Percentiles rank a stretch among this genome's conserved stretches.
Evolutionary conservation across 1,140 invertebrate species (phyloP).

Genomic region (Lerema accius): DNA sequence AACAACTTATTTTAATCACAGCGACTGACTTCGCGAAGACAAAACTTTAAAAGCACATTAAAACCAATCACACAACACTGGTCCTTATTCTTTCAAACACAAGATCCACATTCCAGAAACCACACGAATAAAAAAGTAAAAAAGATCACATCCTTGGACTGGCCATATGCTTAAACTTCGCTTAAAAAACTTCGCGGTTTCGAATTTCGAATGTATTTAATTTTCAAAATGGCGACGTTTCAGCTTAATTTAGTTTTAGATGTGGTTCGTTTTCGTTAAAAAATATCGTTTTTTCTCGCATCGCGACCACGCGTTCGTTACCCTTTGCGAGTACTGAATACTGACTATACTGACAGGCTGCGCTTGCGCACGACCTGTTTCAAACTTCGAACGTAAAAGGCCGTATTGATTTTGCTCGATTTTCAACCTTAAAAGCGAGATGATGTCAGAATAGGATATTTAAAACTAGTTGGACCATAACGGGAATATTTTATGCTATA

Average conservation of each 20-base stretch:
- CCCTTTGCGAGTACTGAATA: conserved; percentile 56
- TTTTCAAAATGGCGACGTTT: conserved; percentile 48
- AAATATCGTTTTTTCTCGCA: conserved; percentile 64
- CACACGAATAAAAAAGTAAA: conserved; percentile 46
- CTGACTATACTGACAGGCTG: conserved; percentile 39
- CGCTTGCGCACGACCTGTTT: conserved; percentile 55
- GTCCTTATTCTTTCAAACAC: conserved; percentile 56
- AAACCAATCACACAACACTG: conserved; percentile 55
- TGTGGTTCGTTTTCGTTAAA: conserved; percentile 62
- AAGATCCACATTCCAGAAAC: conserved; percentile 64
- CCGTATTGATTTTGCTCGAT: conserved; percentile 47
- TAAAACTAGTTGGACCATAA: conserved; percentile 56
- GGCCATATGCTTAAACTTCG: conserved; percentile 49
- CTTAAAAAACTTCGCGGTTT: conserved; percentile 37
- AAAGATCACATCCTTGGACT: conserved; percentile 68
- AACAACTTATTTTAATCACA: conserved; percentile 52
- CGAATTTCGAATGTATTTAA: conserved; percentile 5
- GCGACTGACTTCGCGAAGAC: conserved; percentile 40
- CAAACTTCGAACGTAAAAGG: conserved; percentile 54
- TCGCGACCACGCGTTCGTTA: conserved; percentile 66
- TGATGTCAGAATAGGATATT: conserved; percentile 63
- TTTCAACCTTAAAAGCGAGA: conserved; percentile 42
- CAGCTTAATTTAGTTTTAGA: conserved; percentile 37
- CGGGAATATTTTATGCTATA: conserved; percentile 49
- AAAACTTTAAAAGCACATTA: conserved; percentile 44